A percentile compares a stretch with the other conserved stretches of the same genome.
phyloP scores from a whole-genome alignment of 2,888 invertebrate species.

The Caenorhabditis sulstoni region DNA sequence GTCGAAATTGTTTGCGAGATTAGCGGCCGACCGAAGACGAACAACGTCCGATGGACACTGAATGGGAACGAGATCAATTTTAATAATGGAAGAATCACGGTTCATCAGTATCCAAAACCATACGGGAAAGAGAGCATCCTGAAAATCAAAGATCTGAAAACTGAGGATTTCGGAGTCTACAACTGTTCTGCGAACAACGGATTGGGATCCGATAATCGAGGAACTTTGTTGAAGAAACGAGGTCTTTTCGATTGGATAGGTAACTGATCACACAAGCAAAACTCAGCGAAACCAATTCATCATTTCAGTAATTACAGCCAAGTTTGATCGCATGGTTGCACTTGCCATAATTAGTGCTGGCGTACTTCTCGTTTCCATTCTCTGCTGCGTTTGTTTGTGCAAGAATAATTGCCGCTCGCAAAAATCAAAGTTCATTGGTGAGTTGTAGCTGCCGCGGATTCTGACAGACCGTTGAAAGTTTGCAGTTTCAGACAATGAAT shows the following conservation, averaged over 20 bases:
- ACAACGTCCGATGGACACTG: slow-evolving; percentile 72
- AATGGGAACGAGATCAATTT: slow-evolving; percentile 73
- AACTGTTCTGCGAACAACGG: slow-evolving; percentile 80
- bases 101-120: slow-evolving; percentile 72
- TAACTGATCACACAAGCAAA: slow-evolving; percentile 17
- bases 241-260: slow-evolving; percentile 63
- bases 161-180: slow-evolving; percentile 78
- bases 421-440: slow-evolving; percentile 68
- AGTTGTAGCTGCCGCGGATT: not conserved
- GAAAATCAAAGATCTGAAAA: slow-evolving; percentile 72
- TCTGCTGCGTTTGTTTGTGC: slow-evolving; percentile 62
- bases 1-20: slow-evolving; percentile 68
- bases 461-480: not conserved
- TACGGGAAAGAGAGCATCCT: slow-evolving; percentile 77
- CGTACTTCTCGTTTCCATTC: slow-evolving; percentile 56
- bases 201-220: slow-evolving; percentile 67
- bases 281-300: not conserved
- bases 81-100: slow-evolving; percentile 70
- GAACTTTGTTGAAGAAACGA: slow-evolving; percentile 57
- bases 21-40: slow-evolving; percentile 72
- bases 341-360: slow-evolving; percentile 55
- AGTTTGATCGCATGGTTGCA: slow-evolving; percentile 53
- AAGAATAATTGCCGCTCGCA: slow-evolving; percentile 53
- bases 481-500: slow-evolving; percentile 72
- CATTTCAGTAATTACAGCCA: slow-evolving; percentile 51